Evolutionary conservation across 1,140 invertebrate genomes (phyloP).

Genomic region (Lysiphlebus fabarum): DNA sequence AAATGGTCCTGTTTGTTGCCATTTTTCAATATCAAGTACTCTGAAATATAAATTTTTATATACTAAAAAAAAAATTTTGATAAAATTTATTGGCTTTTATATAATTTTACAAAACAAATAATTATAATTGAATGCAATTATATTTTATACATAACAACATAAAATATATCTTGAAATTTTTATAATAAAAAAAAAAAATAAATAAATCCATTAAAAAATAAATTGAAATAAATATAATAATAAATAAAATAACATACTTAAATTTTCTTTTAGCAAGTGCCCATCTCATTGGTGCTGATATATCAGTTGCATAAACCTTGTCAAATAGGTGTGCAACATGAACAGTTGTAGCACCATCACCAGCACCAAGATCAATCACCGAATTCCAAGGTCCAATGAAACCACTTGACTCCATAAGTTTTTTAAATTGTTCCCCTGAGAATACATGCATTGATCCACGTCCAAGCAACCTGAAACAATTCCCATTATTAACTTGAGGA

Average conservation of each 20-base stretch:
- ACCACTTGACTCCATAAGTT: conserved; percentile 59
- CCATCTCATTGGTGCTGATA: conserved; percentile 78
- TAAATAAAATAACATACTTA: conserved; percentile 58
- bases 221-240: not conserved
- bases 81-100: too few relatives aligned
- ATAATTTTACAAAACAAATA: too few relatives aligned
- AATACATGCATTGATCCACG: conserved; percentile 93
- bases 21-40: conserved; percentile 72
- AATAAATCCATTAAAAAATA: not conserved
- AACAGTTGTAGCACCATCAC: conserved; percentile 84
- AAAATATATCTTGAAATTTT: too few relatives aligned
- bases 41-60: too few relatives aligned
- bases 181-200: not conserved
- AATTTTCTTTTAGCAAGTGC: conserved; percentile 70
- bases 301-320: conserved; percentile 79
- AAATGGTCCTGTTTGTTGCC: conserved; percentile 64
- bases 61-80: too few relatives aligned
- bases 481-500: conserved; percentile 2
- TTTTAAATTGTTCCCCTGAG: conserved; percentile 71
- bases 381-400: conserved; percentile 50
- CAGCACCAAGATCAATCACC: conserved; percentile 85
- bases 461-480: conserved; percentile 68
- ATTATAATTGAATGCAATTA: too few relatives aligned
- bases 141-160: too few relatives aligned
- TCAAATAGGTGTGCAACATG: conserved; percentile 70